Evolutionary conservation across 2,888 invertebrate genomes (phyloP).

Genomic region (Melieria omissa): DNA sequence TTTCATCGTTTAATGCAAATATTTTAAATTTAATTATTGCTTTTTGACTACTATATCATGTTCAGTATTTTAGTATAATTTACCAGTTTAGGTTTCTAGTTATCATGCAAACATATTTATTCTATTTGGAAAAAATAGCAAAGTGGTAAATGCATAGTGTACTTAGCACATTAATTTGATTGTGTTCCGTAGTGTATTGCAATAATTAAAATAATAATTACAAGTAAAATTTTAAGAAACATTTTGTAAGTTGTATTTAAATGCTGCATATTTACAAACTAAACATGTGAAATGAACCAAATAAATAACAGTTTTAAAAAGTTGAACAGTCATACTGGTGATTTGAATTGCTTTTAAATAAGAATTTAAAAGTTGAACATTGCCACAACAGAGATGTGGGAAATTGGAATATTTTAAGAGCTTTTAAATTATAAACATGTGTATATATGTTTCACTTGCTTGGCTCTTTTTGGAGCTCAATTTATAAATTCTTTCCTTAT

Average conservation of each 20-base stretch:
- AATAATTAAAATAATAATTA: slow-evolving; percentile 1
- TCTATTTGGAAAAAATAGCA: neutral
- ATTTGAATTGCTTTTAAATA: neutral
- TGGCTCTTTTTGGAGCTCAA: no score
- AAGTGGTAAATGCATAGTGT: neutral
- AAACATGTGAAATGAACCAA: neutral
- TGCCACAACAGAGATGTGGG: neutral
- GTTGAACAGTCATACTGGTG: neutral
- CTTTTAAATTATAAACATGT: no score
- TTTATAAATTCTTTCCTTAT: no score
- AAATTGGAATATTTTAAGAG: neutral
- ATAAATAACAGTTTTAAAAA: slow-evolving; percentile 18
- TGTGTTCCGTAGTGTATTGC: slow-evolving; percentile 6
- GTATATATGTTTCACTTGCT: no score
- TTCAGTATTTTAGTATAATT: neutral
- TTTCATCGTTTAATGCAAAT: no score
- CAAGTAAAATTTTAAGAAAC: neutral
- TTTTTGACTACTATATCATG: neutral
- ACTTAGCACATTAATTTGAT: slow-evolving; percentile 9
- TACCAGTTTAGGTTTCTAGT: no score
- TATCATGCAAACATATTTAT: neutral
- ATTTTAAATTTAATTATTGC: no score
- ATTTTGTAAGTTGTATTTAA: slow-evolving; percentile 15
- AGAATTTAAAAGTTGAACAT: neutral
- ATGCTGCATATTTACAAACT: slow-evolving; percentile 16